Evolutionary conservation across 92 coral and sea anemone species (phyloP), one percentile per base, ranked within the genome.

Genomic region (Plumapathes pennacea): DNA sequence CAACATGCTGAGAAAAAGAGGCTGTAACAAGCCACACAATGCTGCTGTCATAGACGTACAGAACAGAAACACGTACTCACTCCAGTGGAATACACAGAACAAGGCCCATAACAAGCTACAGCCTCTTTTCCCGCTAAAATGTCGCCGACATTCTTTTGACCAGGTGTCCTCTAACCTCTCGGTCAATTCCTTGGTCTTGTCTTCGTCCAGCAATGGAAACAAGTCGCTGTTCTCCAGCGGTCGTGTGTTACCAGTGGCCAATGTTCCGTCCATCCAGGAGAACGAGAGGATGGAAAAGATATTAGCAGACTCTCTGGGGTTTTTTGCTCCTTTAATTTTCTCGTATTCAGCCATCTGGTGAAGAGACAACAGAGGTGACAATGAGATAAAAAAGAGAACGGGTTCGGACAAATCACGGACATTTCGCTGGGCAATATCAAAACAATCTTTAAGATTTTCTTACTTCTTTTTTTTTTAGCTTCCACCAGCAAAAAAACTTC

Each of bases 231-330:
- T 69, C 29, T 69, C 77, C 21, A 69, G 38, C 10, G 77, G 77
- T 15, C 77, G 67, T 24, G 56, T 50, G 38, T 62, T 69, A 10
- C 77, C 77, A 4, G 48, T 57, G 25, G 46, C n/a, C 24, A 69
- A 69, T 5, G 58, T 44, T 7, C 33, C 67, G 55, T 69, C 58
- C 77, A 69, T 69, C 77, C 77, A 69, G 66, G 66, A 69, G 49
- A 40, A 69, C 5, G 77, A 56, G 23, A 69, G 26, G 26, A 66
- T 57, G 17, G 77, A 69, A 8, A 69, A 40, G 15, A 69, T 8
- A 24, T 44, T 44, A 4, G 77, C 77, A 17, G 42, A 34, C 10
- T 47, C 68, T 48, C 58, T 44, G 14, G 77, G 77, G 52, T 69
- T 69, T 10, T n/a, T n/a, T n/a, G n/a, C n/a, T n/a, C n/a, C n/a